A percentile compares a stretch with the other conserved stretches of the same genome.
Evolutionary conservation across 1,140 invertebrate species (phyloP).

Genomic region (Pomacea maculata): DNA sequence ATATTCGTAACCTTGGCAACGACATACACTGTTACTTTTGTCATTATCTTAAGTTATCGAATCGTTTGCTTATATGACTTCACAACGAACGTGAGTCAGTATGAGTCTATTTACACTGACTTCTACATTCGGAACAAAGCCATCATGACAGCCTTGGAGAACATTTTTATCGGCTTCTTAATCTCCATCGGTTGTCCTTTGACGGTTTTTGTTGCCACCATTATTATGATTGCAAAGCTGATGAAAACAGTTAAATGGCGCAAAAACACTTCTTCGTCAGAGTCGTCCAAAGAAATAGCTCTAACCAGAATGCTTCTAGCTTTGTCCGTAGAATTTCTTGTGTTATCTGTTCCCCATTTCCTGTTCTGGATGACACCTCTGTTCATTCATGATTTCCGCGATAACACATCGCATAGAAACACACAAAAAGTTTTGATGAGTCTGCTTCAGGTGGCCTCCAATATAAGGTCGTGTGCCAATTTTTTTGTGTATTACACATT

Average conservation of each 20-base stretch:
- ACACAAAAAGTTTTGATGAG: neutral
- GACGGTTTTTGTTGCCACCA: conserved; percentile 2
- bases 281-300: neutral
- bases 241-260: neutral
- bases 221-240: neutral
- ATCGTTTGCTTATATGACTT: conserved; percentile 6
- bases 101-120: neutral
- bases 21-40: neutral
- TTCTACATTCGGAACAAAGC: neutral
- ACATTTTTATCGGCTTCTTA: neutral
- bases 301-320: conserved; percentile 9
- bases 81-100: neutral
- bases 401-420: neutral
- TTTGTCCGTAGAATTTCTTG: conserved; percentile 12
- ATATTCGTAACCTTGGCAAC: neutral
- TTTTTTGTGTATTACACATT: conserved; percentile 16
- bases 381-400: neutral
- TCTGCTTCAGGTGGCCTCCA: neutral
- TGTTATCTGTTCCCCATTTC: neutral
- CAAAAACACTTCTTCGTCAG: neutral
- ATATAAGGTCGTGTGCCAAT: neutral
- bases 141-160: neutral
- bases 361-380: neutral
- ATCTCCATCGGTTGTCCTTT: conserved; percentile 6
- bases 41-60: neutral